Evolutionary conservation across 2,888 invertebrate species (phyloP).

Genomic region (Andrena hattorfiana): DNA sequence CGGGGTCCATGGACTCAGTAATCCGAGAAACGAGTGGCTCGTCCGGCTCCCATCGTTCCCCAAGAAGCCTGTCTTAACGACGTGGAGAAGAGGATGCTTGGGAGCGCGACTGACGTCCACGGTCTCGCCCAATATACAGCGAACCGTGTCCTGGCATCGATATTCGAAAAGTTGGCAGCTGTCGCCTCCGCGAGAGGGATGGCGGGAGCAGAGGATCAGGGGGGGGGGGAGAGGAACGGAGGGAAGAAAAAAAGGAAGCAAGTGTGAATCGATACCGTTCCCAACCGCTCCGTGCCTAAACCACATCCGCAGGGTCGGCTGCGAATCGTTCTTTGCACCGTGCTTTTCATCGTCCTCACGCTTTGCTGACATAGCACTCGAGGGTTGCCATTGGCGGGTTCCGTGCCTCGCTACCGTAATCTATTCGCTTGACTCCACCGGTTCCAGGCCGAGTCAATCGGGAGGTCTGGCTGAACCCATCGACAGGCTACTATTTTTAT

Average conservation of each 20-base stretch:
- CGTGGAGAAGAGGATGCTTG: conserved; percentile 60
- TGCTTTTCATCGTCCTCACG: conserved; percentile 68
- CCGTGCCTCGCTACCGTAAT: conserved; percentile 68
- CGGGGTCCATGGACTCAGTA: not conserved
- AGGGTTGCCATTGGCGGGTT: conserved; percentile 57
- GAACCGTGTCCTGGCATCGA: conserved; percentile 49
- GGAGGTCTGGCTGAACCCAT: conserved; percentile 15
- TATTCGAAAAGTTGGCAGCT: conserved; percentile 63
- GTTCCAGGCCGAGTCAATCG: not conserved
- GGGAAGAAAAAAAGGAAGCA: conserved; percentile 20
- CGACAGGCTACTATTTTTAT: not conserved
- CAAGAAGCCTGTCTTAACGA: conserved; percentile 9
- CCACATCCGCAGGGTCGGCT: conserved; percentile 42
- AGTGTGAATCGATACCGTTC: conserved; percentile 66
- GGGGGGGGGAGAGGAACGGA: not conserved
- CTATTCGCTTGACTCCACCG: conserved; percentile 51
- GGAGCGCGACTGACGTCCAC: conserved; percentile 38
- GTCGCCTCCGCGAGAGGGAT: conserved; percentile 34
- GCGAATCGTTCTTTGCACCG: conserved; percentile 64
- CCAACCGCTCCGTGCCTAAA: conserved; percentile 36
- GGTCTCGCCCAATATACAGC: conserved; percentile 41
- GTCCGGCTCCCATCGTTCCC: not conserved
- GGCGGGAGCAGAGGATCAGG: not conserved
- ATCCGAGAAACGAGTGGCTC: conserved; percentile 30
- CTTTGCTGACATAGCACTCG: conserved; percentile 73